Base-by-base conservation (phyloP, 1,140 invertebrate species). In the Cydia splendana region DNA sequence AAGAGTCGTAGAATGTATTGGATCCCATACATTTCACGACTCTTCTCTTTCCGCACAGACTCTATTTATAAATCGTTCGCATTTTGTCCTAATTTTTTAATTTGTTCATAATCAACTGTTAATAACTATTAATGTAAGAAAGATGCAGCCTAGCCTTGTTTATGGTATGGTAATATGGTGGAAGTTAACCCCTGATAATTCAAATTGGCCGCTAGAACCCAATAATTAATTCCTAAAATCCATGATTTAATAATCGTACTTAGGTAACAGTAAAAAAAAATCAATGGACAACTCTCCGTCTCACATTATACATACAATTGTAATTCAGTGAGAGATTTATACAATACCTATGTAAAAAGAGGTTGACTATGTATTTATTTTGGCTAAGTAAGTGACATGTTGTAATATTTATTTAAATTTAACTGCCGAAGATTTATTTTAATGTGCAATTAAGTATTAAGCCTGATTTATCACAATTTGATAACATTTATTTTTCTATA, bases 81-180 rank as follows among this genome's bases (percentile, higher is more conserved):
- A 62, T 9, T 18, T 62, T 20, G 24, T 18, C 53, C 9, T 62
- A 62, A 62, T 62, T 24, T 62, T 62, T 24, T 15, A 15, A 51
- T 51, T 51, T 13, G 13, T 18, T 12, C 20, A 24, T 62, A 24
- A 62, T 20, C n/a, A 62, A 62, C 7, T 71, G 67, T 71, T 71
- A 71, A 71, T 38, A 45, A 71, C n/a, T 71, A 71, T 10, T 71
- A 71, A 71, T 71, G 67, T 71, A 71, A 71, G 67, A 38, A 9
- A 42, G n/a, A 30, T 38, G 34, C 34, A 71, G 7, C 34, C 30
- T n/a, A 71, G 13, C 12, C 13, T 38, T 38, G 34, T 18, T 12
- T 38, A 45, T 18, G 38, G n/a, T 18, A 42, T 18, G 30, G 4
- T 30, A 30, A 24, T 24, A 24, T 24, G 24, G 24, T 24, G 24